Base-by-base conservation (phyloP, 1,140 invertebrate genomes). In the Apis mellifera region DNA sequence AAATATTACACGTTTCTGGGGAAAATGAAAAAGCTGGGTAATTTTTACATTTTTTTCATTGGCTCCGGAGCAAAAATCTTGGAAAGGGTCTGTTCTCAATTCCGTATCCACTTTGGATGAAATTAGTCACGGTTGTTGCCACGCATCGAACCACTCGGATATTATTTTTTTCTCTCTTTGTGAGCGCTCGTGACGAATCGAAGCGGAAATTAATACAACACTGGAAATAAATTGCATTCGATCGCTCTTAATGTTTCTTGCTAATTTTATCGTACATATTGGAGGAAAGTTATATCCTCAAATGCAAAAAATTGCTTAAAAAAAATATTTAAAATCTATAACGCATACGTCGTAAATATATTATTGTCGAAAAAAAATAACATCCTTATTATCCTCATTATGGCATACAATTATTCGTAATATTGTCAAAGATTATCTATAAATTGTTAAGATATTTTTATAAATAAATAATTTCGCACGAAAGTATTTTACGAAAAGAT, bases 171-270 rank as follows among this genome's bases (percentile, higher is more conserved):
- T 77, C 78, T 74, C 55, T 79, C 64, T 78, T 72, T 64, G 42
- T 23, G 80, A 80, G 73, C 26, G 69, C 80, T 80, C 90, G 87
- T 91, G 88, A 91, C 90, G 82, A 92, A 93, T 92, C 83, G 89
- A 89, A 88, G 65, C 91, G 91, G 91, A 93, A 93, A 93, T 93
- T 93, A 90, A 91, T 84, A 82, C 77, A 79, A 87, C 72, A 64
- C 68, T 75, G n/a, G 66, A 9, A 82, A 88, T 84, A 78, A 86
- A 83, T 79, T 80, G 72, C 76, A 83, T 57, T 55, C 26, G 73
- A 57, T 60, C 65, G 50, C 9, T 55, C 21, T 21, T 9, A 11
- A 32, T 54, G 17, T 13, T 21, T 54, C 26, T 48, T 21, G 26
- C 8, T 23, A 57, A 55, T 19, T 32, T 64, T n/a, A 42, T 21